A percentile compares a stretch with the other conserved stretches of the same genome.
phyloP scores from a whole-genome alignment of 1,140 invertebrate genomes.

The Drosophila arawakana region DNA sequence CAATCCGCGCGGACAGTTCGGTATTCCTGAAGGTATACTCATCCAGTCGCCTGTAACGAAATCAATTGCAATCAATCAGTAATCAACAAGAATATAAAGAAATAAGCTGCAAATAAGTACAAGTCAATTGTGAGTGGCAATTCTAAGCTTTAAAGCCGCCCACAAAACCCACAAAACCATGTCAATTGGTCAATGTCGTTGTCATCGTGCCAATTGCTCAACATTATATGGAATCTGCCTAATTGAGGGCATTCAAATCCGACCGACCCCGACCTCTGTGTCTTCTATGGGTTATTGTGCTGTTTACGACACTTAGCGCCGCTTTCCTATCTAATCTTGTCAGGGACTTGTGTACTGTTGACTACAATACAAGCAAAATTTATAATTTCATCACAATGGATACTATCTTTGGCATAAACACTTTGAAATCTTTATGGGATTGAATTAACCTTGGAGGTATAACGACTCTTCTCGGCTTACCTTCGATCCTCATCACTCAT shows the following conservation, averaged over 20 bases:
- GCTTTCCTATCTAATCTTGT: conserved; percentile 66
- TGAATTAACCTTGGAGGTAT: conserved; percentile 1
- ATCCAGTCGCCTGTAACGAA: conserved; percentile 91
- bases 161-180: conserved; percentile 63
- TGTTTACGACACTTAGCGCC: conserved; percentile 37
- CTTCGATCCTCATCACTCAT: conserved; percentile 86
- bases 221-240: conserved; percentile 21
- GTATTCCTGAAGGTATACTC: conserved; percentile 89
- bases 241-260: conserved; percentile 64
- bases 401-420: conserved; percentile 12
- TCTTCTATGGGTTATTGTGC: conserved; percentile 41
- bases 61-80: conserved; percentile 9
- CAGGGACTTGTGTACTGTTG: conserved; percentile 52
- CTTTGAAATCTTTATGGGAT: conserved; percentile 3
- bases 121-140: neutral
- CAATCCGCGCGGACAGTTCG: conserved; percentile 94
- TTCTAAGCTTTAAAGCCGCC: conserved; percentile 1
- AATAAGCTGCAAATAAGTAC: neutral
- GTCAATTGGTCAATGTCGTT: conserved; percentile 79
- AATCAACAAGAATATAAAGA: neutral
- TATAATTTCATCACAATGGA: conserved; percentile 65
- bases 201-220: conserved; percentile 54
- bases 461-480: conserved; percentile 60
- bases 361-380: conserved; percentile 37
- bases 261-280: conserved; percentile 28